Base-by-base conservation (phyloP, 1,140 invertebrate genomes). In the Nebria ingens region DNA sequence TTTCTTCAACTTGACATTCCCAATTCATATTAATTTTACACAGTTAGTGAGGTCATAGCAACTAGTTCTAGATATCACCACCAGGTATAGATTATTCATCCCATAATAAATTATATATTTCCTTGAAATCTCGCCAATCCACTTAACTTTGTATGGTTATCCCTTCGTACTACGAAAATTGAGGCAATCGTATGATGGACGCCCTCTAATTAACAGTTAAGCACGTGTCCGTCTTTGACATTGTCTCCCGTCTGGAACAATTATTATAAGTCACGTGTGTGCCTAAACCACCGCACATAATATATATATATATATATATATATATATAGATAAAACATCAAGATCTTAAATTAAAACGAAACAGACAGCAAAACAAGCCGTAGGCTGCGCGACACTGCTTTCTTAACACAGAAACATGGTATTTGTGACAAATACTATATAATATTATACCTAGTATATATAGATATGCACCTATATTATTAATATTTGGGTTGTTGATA, bases 221-320 rank as follows among this genome's bases (percentile, higher is more conserved):
- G 6, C 25, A n/a, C n/a, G n/a, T 34, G 25, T 34, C 25, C 25
- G 25, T 34, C 25, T 34, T 6, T 34, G n/a, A 9, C 25, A n/a
- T 34, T 45, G 6, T 45, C 40, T 12, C 40, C 3, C 40, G 40
- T 45, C 40, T 45, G 6, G 40, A 45, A 45, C 40, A 45, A 45
- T 45, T 45, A 45, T 12, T 45, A 9, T 45, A 45, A 45, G 40
- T 45, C 40, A 45, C 40, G 6, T 45, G 40, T 45, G 40, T 45
- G 40, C 40, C 40, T 45, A 45, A 12, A 45, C 40, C 40, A 45
- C 40, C 40, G 40, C 40, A 45, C 40, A 45, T 45, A 45, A 12
- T 12, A 17, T n/a, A 34, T 34, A 34, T n/a, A n/a, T n/a, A n/a
- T n/a, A n/a, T 34, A 6, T 9, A 34, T 34, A 34, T 34, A 34